These are phyloP conservation scores for Tonatia bakeri DNA, from an alignment of 2,113 vertebrate genomes.

Conservation along the genomic window DNA sequence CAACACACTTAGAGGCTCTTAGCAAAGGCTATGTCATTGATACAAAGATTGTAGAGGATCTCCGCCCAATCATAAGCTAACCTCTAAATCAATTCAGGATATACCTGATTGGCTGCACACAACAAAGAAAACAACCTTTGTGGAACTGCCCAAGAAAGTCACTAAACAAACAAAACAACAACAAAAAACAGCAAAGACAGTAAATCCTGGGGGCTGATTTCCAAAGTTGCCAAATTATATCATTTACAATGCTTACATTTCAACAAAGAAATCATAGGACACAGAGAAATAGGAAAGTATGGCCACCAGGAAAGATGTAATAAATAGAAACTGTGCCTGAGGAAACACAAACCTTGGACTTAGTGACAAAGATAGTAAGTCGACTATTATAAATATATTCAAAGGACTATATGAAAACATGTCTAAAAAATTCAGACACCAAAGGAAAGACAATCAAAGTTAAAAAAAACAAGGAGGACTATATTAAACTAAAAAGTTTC, in stretches of 20 bases:
- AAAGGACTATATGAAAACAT: neutral
- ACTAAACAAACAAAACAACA: neutral
- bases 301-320: neutral
- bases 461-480: neutral
- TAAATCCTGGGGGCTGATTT: neutral
- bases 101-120: neutral
- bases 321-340: neutral
- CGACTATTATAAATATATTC: neutral
- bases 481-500: neutral
- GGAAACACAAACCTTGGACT: neutral
- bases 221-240: neutral
- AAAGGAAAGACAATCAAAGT: neutral
- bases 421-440: neutral
- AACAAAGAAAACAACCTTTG: neutral
- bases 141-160: neutral
- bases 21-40: neutral
- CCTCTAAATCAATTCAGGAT: neutral
- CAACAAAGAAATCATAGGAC: neutral
- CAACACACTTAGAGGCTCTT: neutral
- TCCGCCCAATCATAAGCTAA: neutral
- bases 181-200: neutral
- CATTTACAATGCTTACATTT: neutral
- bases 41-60: neutral
- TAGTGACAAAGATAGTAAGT: neutral
- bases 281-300: neutral